Base-by-base conservation (phyloP, 2,888 invertebrate species). In the Kuschelorhynchus macadamiae region DNA sequence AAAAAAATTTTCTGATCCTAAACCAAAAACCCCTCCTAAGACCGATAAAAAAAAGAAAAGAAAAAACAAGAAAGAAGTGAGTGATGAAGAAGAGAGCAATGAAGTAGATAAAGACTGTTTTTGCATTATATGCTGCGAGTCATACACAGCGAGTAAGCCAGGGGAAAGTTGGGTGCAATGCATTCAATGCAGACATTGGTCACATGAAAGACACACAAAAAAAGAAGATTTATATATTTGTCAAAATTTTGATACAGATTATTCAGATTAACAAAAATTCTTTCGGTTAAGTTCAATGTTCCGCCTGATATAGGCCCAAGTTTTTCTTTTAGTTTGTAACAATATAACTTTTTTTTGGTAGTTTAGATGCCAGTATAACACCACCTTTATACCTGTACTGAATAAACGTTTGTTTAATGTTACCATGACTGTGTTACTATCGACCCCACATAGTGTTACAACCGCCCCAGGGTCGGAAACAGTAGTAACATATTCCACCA, bases 141-240 rank as follows among this genome's bases (percentile, higher is more conserved):
- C 55, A n/a, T 41, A 41, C 18, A 25, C 14, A 12, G 33, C 25
- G 33, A 70, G 70, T 32, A 53, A 32, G 49, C 30, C 67, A 18
- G 56, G 52, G 18, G 67, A 67, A 41, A 53, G 53, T 36, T 71
- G 71, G 71, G 66, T 71, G 33, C 71, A 71, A 44, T 71, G 69
- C 57, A 25, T 61, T 18, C 52, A 70, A 67, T 71, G 71, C 53
- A 66, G 63, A 33, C 18, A 33, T 30, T 70, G 71, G 67, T 53
- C 71, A 20, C 70, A 71, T 47, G 71, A 67, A 63, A 66, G 39
- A 49, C 67, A 67, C 64, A 63, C 62, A 55, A 53, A 44, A 39
- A 61, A 61, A 32, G 62, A 62, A 53, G 36, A 56, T 33, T 25
- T 21, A 30, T 71, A 70, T 47, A 53, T 71, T 32, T 70, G 63